A percentile compares a stretch with the other conserved stretches of the same genome.
These are phyloP conservation scores for Gavia stellata DNA, from an alignment of 2,113 vertebrate genomes.

Conservation along the genomic window DNA sequence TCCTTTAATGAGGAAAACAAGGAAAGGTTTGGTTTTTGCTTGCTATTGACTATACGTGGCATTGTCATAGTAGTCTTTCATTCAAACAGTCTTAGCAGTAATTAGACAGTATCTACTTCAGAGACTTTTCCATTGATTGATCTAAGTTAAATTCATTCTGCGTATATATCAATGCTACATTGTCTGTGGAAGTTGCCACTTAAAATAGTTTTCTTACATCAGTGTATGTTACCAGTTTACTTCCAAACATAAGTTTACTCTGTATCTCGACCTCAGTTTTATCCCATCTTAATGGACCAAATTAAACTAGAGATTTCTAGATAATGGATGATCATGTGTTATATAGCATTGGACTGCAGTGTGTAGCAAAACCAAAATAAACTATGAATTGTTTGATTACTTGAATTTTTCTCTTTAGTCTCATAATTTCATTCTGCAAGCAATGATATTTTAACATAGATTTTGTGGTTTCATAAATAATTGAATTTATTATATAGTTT, in stretches of 20 bases:
- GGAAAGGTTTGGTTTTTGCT: neutral
- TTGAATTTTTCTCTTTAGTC: neutral
- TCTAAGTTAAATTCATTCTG: neutral
- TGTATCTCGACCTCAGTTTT: neutral
- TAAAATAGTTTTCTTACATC: neutral
- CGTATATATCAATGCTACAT: neutral
- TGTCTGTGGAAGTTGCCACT: neutral
- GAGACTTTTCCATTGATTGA: neutral
- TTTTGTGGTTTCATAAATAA: neutral
- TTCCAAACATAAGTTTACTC: neutral
- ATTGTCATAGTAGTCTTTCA: neutral
- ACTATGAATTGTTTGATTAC: neutral
- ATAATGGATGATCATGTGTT: neutral
- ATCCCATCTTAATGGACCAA: neutral
- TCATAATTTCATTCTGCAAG: neutral
- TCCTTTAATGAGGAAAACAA: neutral
- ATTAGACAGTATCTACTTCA: neutral
- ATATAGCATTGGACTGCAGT: neutral
- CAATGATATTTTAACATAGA: neutral
- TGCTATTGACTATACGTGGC: neutral
- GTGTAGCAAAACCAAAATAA: neutral
- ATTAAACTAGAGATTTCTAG: neutral
- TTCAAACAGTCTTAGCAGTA: neutral
- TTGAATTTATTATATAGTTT: neutral
- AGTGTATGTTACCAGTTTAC: neutral